Base-by-base conservation (phyloP, 2,888 invertebrate genomes). In the Mellilla xanthometata region DNA sequence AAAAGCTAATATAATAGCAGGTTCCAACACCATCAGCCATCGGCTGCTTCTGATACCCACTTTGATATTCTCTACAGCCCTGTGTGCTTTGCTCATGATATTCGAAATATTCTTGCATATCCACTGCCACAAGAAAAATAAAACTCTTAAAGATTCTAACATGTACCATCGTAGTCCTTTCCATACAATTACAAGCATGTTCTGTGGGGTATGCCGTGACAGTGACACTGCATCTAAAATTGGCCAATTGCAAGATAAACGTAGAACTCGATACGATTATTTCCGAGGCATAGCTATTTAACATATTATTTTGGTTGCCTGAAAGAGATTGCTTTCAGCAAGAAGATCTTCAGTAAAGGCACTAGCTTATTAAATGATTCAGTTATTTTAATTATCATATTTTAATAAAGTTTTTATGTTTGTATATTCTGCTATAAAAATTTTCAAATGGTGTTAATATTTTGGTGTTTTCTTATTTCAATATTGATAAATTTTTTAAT, bases 151-250 rank as follows among this genome's bases (percentile, higher is more conserved):
- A 60, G 87, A 93, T 56, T 76, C 90, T 7, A 83, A 86, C 36
- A 72, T 93, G 24, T 94, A 92, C 60, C 94, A 93, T 62, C 92
- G 92, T 30, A 94, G 94, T 58, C 94, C 95, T 0, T 90, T 94
- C 52, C 94, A 95, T 69, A 79, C 92, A 1, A 82, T 94, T 4
- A 91, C 93, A 0, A 92, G 94, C 11, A 92, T 92, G 52, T 94
- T 94, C 68, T 95, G 95, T 71, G 93, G 92, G 2, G 78, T 91
- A 12, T 95, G 95, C 56, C 91, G 92, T 42, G 92, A 92, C 40
- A 91, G 92, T 60, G 89, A 86, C 22, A 90, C 91, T 58, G 92
- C 92, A 72, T 90, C 92, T 35, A 91, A 91, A 58, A 91, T 94
- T 31, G 91, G 91, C 0, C 92, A 92, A 58, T 81, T 95, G 56